phyloP scores from a whole-genome alignment of 2,888 invertebrate species.

The Serripes groenlandicus region DNA sequence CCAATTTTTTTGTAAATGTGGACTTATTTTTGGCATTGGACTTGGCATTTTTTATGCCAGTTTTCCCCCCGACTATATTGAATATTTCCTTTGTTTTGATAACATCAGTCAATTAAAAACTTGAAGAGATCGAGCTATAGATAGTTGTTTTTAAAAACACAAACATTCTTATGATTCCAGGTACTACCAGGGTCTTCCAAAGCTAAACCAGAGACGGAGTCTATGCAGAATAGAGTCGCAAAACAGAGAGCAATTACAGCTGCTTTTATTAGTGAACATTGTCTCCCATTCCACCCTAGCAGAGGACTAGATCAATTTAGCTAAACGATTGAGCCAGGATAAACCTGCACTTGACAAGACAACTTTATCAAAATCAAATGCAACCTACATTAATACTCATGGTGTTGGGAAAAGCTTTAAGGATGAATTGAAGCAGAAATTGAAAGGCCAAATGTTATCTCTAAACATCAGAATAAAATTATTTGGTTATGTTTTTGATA shows the following conservation, averaged over 20 bases:
- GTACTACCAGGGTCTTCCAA: conserved; percentile 37
- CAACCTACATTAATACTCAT: conserved; percentile 42
- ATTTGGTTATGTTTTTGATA: no score
- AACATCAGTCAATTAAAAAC: no score
- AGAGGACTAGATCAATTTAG: conserved; percentile 31
- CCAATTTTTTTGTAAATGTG: no score
- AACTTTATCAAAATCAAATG: conserved; percentile 22
- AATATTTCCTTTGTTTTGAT: no score
- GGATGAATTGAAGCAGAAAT: conserved; percentile 22
- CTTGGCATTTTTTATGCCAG: no score
- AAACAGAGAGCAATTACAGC: conserved; percentile 8
- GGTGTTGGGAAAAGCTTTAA: conserved; percentile 25
- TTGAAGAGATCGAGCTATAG: no score
- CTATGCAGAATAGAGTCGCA: conserved; percentile 30
- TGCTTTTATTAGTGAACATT: conserved; percentile 34
- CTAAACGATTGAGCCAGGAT: conserved; percentile 24
- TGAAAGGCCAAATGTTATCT: conserved; percentile 24
- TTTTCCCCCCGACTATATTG: no score
- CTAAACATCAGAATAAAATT: no score
- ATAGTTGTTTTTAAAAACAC: no score
- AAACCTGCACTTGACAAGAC: conserved; percentile 35
- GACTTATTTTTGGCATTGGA: no score
- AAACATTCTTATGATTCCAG: conserved; percentile 7
- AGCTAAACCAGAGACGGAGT: conserved; percentile 12
- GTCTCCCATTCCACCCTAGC: conserved; percentile 37